These are phyloP conservation scores for Ormyrus nitidulus DNA, from an alignment of 2,888 invertebrate species.

Conservation along the genomic window DNA sequence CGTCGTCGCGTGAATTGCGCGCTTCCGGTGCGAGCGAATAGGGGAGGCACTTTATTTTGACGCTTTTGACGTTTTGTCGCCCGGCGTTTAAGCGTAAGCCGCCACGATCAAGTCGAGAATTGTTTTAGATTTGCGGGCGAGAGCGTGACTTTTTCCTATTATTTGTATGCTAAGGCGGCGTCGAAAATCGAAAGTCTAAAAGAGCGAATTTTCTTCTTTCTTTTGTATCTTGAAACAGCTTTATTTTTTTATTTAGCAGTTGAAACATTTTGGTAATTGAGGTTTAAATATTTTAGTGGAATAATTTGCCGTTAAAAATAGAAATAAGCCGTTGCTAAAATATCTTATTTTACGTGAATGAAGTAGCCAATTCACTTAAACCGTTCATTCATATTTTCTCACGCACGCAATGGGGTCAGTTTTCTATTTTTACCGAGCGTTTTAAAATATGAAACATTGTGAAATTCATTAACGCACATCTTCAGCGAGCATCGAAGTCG, in stretches of 20 bases:
- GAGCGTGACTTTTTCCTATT: no score
- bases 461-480: constrained; percentile 16
- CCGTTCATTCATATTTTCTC: constrained; percentile 55
- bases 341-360: constrained; percentile 48
- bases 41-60: constrained; percentile 39
- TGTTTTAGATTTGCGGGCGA: no score
- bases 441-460: constrained; percentile 39
- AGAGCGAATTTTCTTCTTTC: no score
- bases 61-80: constrained; percentile 39
- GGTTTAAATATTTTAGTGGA: no score
- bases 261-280: no score
- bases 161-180: no score
- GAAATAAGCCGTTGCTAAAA: constrained; percentile 24
- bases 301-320: constrained; percentile 1
- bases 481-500: constrained; percentile 34
- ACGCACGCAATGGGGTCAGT: constrained; percentile 49
- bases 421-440: constrained; percentile 45
- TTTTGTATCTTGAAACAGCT: no score
- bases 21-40: constrained; percentile 46
- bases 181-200: no score
- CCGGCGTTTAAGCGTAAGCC: not conserved
- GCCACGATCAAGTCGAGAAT: no score
- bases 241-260: no score
- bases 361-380: constrained; percentile 44
- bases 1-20: constrained; percentile 46